Percentiles rank a stretch among this genome's conserved stretches.
Conservation (phyloP, 2,113 vertebrate species). For the Garra rufa region DNA sequence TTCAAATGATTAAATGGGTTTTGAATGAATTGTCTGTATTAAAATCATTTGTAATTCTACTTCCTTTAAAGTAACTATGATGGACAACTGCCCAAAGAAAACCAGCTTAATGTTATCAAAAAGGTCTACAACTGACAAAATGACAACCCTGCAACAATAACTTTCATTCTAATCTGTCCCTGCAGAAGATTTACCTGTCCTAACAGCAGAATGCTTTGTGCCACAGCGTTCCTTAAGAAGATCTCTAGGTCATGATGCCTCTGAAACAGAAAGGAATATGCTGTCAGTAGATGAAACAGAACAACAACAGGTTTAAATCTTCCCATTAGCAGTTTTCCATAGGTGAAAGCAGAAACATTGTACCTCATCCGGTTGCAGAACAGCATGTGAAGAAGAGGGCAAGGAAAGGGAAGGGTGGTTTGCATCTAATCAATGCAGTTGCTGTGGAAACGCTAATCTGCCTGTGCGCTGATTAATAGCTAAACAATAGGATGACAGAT, state of each 20-base stretch:
- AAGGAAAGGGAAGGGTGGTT: neutral
- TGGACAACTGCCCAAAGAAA: neutral
- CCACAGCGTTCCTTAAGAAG: neutral
- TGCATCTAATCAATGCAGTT: slow-evolving; percentile 48
- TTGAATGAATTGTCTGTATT: neutral
- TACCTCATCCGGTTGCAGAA: neutral
- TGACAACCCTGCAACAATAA: neutral
- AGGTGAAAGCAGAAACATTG: neutral
- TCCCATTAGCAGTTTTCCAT: neutral
- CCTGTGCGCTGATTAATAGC: slow-evolving; percentile 38
- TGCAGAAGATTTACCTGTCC: neutral
- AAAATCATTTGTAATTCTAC: neutral
- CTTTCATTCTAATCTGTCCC: neutral
- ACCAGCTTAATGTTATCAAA: neutral
- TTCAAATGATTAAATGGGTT: neutral
- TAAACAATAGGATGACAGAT: slow-evolving; percentile 56
- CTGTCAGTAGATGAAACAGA: neutral
- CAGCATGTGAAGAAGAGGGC: slow-evolving; percentile 21
- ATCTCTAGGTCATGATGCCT: slow-evolving; percentile 39
- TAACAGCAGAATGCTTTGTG: neutral
- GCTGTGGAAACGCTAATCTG: slow-evolving; percentile 51
- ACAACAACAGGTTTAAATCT: neutral
- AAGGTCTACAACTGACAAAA: no score
- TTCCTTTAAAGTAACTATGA: neutral
- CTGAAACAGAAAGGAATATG: slow-evolving; percentile 41